A percentile compares a stretch with the other conserved stretches of the same genome.
These are phyloP conservation scores for Hemiprocne comata DNA, from an alignment of 2,113 vertebrate genomes.

Conservation along the genomic window DNA sequence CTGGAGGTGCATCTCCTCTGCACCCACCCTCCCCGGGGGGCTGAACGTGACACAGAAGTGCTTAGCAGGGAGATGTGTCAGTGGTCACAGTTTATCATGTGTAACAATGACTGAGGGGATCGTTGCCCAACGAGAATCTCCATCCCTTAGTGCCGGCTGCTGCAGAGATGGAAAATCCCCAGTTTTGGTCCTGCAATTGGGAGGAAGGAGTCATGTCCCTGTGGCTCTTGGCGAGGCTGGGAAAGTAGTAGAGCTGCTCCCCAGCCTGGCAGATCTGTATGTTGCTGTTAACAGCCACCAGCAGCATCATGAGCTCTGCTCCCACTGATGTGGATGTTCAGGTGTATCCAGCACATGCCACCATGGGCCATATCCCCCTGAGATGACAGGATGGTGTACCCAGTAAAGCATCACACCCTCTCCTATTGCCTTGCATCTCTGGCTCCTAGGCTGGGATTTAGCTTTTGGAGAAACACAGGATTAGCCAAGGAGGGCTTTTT, in stretches of 20 bases:
- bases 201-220: neutral
- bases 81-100: neutral
- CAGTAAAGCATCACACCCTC: conserved; percentile 17
- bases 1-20: neutral
- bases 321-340: neutral
- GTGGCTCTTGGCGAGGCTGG: neutral
- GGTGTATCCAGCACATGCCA: neutral
- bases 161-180: neutral
- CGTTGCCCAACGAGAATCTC: neutral
- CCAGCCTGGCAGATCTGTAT: neutral
- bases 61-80: neutral
- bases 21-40: neutral
- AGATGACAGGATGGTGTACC: neutral
- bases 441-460: neutral
- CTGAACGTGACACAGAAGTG: neutral
- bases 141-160: fast-evolving
- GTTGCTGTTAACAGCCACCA: fast-evolving
- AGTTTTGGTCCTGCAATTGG: neutral
- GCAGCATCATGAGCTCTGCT: neutral
- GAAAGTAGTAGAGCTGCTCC: neutral
- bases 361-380: neutral
- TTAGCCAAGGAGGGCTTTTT: conserved; percentile 10
- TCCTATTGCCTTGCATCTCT: neutral
- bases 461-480: neutral
- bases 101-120: neutral